Base-by-base conservation (phyloP, 2,113 vertebrate species). In the Pseudonaja textilis region DNA sequence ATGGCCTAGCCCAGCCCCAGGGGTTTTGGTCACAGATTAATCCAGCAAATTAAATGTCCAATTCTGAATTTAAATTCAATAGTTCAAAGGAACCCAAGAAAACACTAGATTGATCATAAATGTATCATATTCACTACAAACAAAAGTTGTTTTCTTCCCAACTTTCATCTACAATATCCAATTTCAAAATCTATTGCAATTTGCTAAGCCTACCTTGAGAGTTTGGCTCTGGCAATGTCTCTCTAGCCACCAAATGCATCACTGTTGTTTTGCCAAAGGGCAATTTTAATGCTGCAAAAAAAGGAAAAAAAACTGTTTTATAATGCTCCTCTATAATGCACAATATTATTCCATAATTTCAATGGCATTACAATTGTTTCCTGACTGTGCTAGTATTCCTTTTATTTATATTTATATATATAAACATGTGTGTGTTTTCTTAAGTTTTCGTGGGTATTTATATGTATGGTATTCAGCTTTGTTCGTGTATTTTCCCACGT, bases 161-260 rank as follows among this genome's bases (percentile, higher is more conserved):
- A 42, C 39, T 81, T 81, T 39, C 34, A 42, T 81, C 34, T 89
- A 16, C 0, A 2, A 47, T 86, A 14, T 4, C 0, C 0, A 91
- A 39, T 4, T 25, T 69, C 56, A 57, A 93, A 89, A 29, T 1
- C 8, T 6, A 9, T 20, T 52, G 52, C 39, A 42, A 81, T 81
- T 81, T 0, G 7, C 20, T 42, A 1, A 91, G 89, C 97, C 4
- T 98, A 99, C 99, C 99, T 99, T 99, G 99, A 97, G 99, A 99
- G 97, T 99, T 99, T 97, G 99, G 99, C 97, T 99, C 99, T 94
- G 99, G 99, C 98, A 99, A 97, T 45, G 99, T 99, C 98, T 99
- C 99, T 98, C 99, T 98, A 97, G 99, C 99, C 98, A 99, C 99
- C 98, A 99, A 98, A 98, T 99, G 99, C 99, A 99, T 99, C 97